phyloP scores from a whole-genome alignment of 1,140 invertebrate genomes.

The Hylyphantes graminicola region DNA sequence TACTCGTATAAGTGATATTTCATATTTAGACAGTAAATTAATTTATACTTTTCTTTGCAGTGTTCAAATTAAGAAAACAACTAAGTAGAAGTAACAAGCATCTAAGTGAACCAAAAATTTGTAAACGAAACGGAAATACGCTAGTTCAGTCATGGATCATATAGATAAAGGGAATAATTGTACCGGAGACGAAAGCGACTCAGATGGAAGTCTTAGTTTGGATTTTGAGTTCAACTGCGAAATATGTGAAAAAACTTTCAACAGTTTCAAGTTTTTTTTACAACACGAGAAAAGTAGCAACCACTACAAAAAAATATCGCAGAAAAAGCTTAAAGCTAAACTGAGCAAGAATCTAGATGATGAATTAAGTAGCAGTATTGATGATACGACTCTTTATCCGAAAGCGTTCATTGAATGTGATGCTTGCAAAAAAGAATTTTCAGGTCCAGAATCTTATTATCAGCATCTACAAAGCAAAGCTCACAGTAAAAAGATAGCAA shows the following conservation, averaged over 20 bases:
- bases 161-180: too few relatives aligned
- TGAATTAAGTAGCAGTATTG: too few relatives aligned
- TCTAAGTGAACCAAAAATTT: too few relatives aligned
- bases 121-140: too few relatives aligned
- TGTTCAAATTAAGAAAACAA: too few relatives aligned
- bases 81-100: too few relatives aligned
- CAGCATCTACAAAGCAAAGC: background rate
- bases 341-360: background rate
- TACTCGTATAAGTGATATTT: too few relatives aligned
- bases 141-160: too few relatives aligned
- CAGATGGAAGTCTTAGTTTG: background rate
- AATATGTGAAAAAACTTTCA: slow-evolving; percentile 4
- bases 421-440: slow-evolving; percentile 12
- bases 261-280: background rate
- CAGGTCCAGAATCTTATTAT: background rate
- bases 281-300: slow-evolving; percentile 2
- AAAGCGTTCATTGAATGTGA: background rate
- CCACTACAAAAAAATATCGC: background rate
- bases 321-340: background rate
- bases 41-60: too few relatives aligned
- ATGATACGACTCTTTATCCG: background rate
- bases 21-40: too few relatives aligned
- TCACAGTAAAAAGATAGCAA: background rate
- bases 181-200: background rate
- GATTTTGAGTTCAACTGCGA: background rate